Evolutionary conservation across 2,888 invertebrate genomes (phyloP).

Genomic region (Euclidia mi): DNA sequence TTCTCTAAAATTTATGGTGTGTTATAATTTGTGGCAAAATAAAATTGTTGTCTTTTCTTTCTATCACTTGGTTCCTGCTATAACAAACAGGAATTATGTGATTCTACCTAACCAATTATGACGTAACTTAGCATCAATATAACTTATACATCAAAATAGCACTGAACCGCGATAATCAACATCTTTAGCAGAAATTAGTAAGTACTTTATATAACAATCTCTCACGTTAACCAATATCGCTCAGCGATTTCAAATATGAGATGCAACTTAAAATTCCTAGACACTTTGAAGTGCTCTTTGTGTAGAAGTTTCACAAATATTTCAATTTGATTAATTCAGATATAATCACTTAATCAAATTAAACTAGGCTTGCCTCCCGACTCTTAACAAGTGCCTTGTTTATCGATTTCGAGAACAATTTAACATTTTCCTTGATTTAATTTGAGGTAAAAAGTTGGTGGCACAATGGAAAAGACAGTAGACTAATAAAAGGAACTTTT

Average conservation of each 20-base stretch:
- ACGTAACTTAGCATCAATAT: too few species aligned
- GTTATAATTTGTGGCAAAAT: too few species aligned
- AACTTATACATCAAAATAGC: too few species aligned
- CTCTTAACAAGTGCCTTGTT: constrained; percentile 45
- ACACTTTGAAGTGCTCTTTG: constrained; percentile 24
- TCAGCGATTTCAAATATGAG: neutral
- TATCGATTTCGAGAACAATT: constrained; percentile 29
- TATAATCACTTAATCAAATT: constrained; percentile 47
- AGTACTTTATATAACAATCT: too few species aligned
- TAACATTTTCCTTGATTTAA: constrained; percentile 32
- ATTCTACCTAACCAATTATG: too few species aligned
- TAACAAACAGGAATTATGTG: too few species aligned
- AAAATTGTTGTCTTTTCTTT: too few species aligned
- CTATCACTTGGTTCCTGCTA: too few species aligned
- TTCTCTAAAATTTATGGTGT: too few species aligned
- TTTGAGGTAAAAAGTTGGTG: constrained; percentile 10
- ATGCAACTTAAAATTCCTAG: constrained; percentile 8
- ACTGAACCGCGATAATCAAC: too few species aligned
- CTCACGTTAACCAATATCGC: constrained; percentile 14
- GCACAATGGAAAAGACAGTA: constrained; percentile 8
- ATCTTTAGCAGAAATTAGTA: too few species aligned
- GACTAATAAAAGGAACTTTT: too few species aligned
- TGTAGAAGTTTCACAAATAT: constrained; percentile 23
- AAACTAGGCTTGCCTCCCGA: constrained; percentile 31
- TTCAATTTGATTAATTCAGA: constrained; percentile 40